These are phyloP conservation scores for Pangasius krempfi DNA, from an alignment of 2,797 vertebrate genomes.

Conservation along the genomic window DNA sequence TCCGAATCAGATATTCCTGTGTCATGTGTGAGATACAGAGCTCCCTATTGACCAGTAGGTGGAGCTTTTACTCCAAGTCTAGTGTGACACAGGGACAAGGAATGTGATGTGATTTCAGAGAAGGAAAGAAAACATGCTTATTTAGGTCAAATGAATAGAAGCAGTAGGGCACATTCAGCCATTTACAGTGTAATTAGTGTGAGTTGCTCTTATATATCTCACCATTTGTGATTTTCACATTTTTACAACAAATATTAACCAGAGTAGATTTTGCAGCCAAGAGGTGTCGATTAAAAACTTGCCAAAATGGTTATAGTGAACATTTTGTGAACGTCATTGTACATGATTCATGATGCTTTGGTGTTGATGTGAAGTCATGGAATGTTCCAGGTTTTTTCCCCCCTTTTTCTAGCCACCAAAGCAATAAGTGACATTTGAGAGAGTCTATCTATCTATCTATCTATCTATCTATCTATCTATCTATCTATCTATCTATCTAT, in stretches of 20 bases:
- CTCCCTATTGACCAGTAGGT: constrained; percentile 59
- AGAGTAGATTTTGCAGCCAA: constrained; percentile 35
- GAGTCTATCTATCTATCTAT: constrained; percentile 7
- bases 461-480: constrained; percentile 21
- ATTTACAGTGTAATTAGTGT: not conserved
- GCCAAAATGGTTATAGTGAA: constrained; percentile 45
- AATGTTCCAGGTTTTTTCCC: constrained; percentile 37
- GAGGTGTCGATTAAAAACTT: constrained; percentile 38
- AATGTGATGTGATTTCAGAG: too few species aligned
- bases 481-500: constrained; percentile 7
- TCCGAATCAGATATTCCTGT: constrained; percentile 1
- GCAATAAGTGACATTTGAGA: constrained; percentile 52
- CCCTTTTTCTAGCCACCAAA: constrained; percentile 42
- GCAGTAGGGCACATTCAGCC: not conserved
- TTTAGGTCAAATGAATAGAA: not conserved
- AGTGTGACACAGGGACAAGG: constrained; percentile 55
- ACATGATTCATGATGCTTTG: constrained; percentile 46
- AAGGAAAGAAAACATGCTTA: not conserved
- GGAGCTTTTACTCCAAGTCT: constrained; percentile 35
- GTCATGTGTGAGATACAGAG: constrained; percentile 41
- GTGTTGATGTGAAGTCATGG: constrained; percentile 47
- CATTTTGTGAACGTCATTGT: constrained; percentile 53
- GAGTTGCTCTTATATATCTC: not conserved
- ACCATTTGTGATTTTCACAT: constrained; percentile 15
- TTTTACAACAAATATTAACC: constrained; percentile 23